Conservation (phyloP, 2,888 invertebrate genomes). For the Cecidostiba fungosa region DNA sequence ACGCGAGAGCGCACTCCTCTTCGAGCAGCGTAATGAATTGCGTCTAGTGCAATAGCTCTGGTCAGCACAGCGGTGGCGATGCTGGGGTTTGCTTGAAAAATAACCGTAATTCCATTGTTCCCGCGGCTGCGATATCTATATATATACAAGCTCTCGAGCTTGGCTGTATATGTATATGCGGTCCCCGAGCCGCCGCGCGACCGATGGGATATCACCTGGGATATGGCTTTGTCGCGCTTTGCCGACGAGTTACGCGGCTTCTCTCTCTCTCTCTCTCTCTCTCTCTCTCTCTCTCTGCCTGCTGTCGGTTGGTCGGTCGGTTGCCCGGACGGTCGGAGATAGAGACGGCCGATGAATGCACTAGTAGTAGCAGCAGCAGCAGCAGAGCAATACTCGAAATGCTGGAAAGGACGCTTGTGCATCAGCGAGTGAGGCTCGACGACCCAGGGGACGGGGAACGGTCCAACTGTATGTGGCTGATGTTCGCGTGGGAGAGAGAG, state of each 20-base stretch:
- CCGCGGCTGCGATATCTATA: background rate
- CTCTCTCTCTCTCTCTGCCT: background rate
- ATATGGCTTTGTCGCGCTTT: conserved; percentile 36
- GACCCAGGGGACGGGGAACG: background rate
- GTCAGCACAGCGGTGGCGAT: conserved; percentile 65
- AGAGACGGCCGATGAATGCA: background rate
- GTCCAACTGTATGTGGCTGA: conserved; percentile 60
- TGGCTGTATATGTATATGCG: background rate
- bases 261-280: background rate
- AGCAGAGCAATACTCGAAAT: conserved; percentile 28
- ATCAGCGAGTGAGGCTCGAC: background rate
- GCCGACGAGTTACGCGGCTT: background rate
- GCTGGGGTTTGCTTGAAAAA: conserved; percentile 69
- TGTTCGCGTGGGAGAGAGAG: conserved; percentile 58
- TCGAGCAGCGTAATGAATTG: conserved; percentile 74
- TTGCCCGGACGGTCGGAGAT: background rate
- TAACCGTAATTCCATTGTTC: conserved; percentile 66
- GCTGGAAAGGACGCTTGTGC: conserved; percentile 61
- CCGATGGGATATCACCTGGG: conserved; percentile 41
- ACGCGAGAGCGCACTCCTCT: conserved; percentile 63
- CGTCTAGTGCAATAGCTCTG: conserved; percentile 71
- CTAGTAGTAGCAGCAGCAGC: background rate
- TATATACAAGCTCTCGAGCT: background rate
- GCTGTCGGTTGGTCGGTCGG: background rate
- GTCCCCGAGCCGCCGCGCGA: conserved; percentile 24